phyloP scores from a whole-genome alignment of 2,888 invertebrate species.

The Protonemura montana region DNA sequence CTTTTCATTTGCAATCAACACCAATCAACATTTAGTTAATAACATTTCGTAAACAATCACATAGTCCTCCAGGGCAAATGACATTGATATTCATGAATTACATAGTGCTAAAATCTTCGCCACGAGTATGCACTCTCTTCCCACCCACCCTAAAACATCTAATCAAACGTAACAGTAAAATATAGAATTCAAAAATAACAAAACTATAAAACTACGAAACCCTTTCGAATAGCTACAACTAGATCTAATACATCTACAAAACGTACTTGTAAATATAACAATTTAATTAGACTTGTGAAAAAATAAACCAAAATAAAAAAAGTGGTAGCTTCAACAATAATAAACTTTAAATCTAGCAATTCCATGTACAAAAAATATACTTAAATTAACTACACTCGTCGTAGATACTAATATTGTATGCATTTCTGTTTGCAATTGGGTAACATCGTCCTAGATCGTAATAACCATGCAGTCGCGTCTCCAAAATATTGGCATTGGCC shows the following conservation, averaged over 20 bases:
- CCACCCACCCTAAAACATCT: slow-evolving; percentile 46
- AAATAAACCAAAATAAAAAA: slow-evolving; percentile 51
- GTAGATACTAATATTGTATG: background rate
- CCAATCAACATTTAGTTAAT: slow-evolving; percentile 28
- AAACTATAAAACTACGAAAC: slow-evolving; percentile 53
- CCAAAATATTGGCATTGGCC: background rate
- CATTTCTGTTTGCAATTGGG: background rate
- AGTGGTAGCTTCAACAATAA: slow-evolving; percentile 5
- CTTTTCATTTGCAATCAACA: slow-evolving; percentile 2
- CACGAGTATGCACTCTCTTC: slow-evolving; percentile 41
- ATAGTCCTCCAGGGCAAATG: slow-evolving; percentile 45
- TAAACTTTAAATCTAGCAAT: slow-evolving; percentile 16
- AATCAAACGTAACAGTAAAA: slow-evolving; percentile 48
- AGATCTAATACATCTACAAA: background rate
- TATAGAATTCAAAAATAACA: slow-evolving; percentile 51
- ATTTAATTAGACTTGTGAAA: slow-evolving; percentile 52
- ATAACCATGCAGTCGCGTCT: no score
- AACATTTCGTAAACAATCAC: slow-evolving; percentile 46
- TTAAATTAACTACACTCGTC: background rate
- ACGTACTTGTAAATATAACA: slow-evolving; percentile 50
- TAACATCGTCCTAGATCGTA: background rate
- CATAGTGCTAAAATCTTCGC: slow-evolving; percentile 41
- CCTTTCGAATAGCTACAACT: background rate
- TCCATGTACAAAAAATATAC: slow-evolving; percentile 26
- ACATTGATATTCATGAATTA: slow-evolving; percentile 46